Evolutionary conservation across 2,113 vertebrate species (phyloP).

Genomic region (Centrocercus urophasianus): DNA sequence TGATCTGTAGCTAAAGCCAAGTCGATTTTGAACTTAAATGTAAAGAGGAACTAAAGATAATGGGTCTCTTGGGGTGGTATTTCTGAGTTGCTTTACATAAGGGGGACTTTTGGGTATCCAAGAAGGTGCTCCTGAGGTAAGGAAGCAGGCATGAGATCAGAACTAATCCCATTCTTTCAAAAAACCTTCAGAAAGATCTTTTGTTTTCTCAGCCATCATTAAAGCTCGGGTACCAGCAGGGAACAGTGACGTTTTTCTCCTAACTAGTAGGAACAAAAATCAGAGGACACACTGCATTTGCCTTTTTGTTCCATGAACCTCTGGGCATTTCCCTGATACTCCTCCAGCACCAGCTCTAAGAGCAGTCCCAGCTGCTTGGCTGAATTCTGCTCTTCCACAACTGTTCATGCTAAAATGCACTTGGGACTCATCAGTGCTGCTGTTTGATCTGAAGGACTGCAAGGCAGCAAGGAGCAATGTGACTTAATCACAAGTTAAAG

Average conservation of each 20-base stretch:
- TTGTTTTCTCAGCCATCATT: neutral
- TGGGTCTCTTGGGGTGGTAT: neutral
- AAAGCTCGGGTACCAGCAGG: neutral
- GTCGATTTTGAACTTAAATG: neutral
- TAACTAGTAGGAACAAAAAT: neutral
- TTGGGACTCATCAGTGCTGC: neutral
- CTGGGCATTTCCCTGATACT: neutral
- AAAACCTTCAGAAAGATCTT: neutral
- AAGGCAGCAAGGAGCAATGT: neutral
- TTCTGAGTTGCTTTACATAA: neutral
- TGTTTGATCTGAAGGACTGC: neutral
- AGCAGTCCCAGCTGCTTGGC: neutral
- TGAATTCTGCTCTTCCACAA: neutral
- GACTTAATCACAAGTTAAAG: neutral
- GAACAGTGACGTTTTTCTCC: neutral
- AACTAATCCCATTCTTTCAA: neutral
- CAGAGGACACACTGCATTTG: neutral
- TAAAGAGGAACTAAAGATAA: neutral
- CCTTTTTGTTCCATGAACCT: neutral
- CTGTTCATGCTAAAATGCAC: no score
- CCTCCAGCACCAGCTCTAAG: neutral
- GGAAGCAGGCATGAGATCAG: neutral
- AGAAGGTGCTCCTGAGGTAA: neutral
- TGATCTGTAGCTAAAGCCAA: slow-evolving; percentile 5
- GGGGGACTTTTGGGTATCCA: neutral